Evolutionary conservation across 2,797 vertebrate species (phyloP).

Genomic region (Cyclura pinguis): DNA sequence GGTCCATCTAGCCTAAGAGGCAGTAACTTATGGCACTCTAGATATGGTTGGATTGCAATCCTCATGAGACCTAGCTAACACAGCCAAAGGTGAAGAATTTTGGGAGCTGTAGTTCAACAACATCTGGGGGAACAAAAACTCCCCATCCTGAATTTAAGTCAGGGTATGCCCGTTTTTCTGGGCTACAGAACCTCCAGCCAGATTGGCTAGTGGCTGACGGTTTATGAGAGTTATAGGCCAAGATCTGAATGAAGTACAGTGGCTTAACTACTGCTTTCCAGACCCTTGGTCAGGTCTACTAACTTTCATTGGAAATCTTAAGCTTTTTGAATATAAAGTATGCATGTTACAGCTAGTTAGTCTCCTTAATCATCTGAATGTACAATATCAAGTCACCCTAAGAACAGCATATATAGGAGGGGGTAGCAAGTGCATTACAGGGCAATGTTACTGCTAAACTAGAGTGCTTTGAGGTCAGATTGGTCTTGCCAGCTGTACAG

Average conservation of each 20-base stretch:
- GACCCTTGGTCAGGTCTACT: background rate
- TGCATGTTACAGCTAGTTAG: background rate
- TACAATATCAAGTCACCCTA: background rate
- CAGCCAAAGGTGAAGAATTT: background rate
- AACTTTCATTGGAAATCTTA: background rate
- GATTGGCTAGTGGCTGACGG: too few relatives aligned
- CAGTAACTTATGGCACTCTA: background rate
- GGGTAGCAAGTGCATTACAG: background rate
- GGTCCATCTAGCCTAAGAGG: too few relatives aligned
- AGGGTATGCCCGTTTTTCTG: too few relatives aligned
- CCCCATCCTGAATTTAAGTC: too few relatives aligned
- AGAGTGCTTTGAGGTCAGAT: background rate
- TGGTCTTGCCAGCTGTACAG: background rate
- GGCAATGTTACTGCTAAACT: background rate
- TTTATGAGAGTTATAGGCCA: too few relatives aligned
- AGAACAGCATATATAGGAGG: too few relatives aligned
- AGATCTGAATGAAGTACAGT: too few relatives aligned
- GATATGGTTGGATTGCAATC: background rate
- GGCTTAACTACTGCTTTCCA: background rate
- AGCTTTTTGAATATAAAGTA: background rate
- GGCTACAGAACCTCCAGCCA: too few relatives aligned
- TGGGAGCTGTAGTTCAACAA: background rate
- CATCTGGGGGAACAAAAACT: background rate
- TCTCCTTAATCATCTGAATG: background rate
- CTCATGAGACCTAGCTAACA: background rate